Conservation (phyloP, 2,797 vertebrate genomes). For the Serranus cabrilla region DNA sequence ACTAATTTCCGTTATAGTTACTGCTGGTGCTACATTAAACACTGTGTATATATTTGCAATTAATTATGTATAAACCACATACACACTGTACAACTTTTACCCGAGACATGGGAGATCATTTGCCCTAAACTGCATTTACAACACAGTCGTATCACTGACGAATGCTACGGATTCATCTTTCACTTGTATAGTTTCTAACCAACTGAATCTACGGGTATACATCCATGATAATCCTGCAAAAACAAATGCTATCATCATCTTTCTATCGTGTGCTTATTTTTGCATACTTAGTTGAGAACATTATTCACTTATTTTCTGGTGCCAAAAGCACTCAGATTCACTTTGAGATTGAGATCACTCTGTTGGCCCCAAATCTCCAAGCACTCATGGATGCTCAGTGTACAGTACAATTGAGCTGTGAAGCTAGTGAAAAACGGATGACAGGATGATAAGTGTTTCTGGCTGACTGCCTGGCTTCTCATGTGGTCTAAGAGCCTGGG, state of each 20-base stretch:
- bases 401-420: constrained; percentile 68
- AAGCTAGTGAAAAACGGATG: constrained; percentile 66
- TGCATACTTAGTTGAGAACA: not conserved
- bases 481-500: constrained; percentile 58
- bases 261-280: not conserved
- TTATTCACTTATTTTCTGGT: constrained; percentile 11
- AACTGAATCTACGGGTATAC: not conserved
- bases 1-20: not conserved
- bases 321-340: constrained; percentile 35
- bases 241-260: not conserved
- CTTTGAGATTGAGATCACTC: constrained; percentile 36
- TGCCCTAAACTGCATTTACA: not conserved
- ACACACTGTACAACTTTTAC: not conserved
- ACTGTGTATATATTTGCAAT: not conserved
- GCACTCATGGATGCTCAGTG: constrained; percentile 46
- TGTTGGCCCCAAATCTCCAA: constrained; percentile 37
- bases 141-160: not conserved
- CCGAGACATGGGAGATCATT: too few relatives aligned
- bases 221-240: constrained; percentile 6
- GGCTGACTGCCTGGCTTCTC: constrained; percentile 71
- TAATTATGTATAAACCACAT: not conserved
- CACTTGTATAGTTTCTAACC: not conserved
- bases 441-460: constrained; percentile 75
- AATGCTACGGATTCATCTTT: not conserved
- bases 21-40: not conserved